These are phyloP conservation scores for Aspidoscelis tigris DNA, from an alignment of 2,113 vertebrate genomes.

Conservation along the genomic window DNA sequence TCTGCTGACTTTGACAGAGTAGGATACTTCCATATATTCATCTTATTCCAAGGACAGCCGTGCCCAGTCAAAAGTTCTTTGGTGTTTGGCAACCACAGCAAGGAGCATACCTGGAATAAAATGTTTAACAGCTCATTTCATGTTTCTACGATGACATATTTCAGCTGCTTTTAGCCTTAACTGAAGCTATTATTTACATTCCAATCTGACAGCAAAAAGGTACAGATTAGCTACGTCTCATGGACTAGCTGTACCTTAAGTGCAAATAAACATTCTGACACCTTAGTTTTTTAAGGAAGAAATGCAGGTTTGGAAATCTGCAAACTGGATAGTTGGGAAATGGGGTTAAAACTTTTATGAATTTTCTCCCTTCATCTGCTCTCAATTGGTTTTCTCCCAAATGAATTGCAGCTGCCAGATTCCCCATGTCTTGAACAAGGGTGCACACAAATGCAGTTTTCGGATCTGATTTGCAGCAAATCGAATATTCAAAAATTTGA, in stretches of 20 bases:
- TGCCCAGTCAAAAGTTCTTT: constrained; percentile 75
- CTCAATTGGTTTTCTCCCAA: not conserved
- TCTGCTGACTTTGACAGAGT: constrained; percentile 63
- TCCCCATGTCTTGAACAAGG: not conserved
- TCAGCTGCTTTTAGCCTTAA: constrained; percentile 5
- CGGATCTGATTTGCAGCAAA: no score
- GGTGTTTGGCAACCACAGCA: constrained; percentile 77
- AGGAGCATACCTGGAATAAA: constrained; percentile 78
- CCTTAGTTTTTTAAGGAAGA: not conserved
- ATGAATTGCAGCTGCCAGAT: not conserved
- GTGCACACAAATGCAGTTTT: no score
- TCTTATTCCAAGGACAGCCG: constrained; percentile 73
- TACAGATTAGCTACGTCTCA: not conserved
- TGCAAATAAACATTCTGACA: not conserved
- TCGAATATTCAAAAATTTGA: no score
- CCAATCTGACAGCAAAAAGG: not conserved
- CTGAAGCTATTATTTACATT: not conserved
- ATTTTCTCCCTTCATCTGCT: not conserved
- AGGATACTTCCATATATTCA: constrained; percentile 72
- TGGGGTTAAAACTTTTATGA: not conserved
- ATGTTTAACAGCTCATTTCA: constrained; percentile 33
- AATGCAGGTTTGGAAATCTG: not conserved
- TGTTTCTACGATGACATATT: not conserved
- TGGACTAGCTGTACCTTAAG: not conserved
- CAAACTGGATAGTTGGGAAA: not conserved